phyloP scores from a whole-genome alignment of 1,140 invertebrate genomes.

The Trichonephila clavata region DNA sequence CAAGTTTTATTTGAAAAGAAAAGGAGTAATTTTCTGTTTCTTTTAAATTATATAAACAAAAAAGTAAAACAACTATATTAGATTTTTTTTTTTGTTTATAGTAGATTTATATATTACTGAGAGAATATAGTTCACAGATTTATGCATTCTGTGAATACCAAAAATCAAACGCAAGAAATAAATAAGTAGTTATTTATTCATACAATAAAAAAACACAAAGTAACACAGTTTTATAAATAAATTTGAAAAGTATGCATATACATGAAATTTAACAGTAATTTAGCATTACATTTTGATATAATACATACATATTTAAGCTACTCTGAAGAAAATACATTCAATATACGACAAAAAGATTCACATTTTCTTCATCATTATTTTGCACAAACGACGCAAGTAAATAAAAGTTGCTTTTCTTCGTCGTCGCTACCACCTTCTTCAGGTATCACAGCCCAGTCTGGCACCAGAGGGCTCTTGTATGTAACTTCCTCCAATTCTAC shows the following conservation, averaged over 20 bases:
- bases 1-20: too few species aligned
- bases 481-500: neutral
- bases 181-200: neutral
- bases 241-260: neutral
- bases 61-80: too few species aligned
- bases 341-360: neutral
- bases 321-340: neutral
- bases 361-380: neutral
- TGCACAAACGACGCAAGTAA: slow-evolving; percentile 58
- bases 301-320: neutral
- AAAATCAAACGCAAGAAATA: too few species aligned
- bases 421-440: neutral
- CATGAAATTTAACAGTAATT: neutral
- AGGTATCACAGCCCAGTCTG: slow-evolving; percentile 24
- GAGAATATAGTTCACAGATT: too few species aligned
- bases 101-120: too few species aligned
- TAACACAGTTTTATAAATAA: neutral
- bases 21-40: too few species aligned
- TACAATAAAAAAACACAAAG: neutral
- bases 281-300: neutral
- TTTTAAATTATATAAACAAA: too few species aligned
- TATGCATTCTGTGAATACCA: too few species aligned
- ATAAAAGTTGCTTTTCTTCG: slow-evolving; percentile 39
- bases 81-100: too few species aligned
- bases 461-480: neutral